Base-by-base conservation (phyloP, 2,888 invertebrate genomes). In the Ophion slaviceki region DNA sequence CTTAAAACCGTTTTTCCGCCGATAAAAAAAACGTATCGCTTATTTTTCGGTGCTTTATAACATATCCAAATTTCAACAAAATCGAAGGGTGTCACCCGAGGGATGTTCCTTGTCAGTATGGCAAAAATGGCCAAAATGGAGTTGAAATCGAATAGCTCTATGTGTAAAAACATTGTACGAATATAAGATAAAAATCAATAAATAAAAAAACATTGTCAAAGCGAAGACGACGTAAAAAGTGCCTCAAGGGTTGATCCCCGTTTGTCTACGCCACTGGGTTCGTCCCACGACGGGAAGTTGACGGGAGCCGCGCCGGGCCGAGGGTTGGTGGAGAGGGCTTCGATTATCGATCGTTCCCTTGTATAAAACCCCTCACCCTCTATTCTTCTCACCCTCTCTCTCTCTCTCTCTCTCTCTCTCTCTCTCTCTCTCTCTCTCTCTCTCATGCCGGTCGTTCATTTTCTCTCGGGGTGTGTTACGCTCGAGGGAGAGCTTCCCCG, bases 261-360 rank as follows among this genome's bases (percentile, higher is more conserved):
- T 59, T 72, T 57, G 17, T n/a, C 86, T 80, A 83, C 86, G 86
- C 86, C 86, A 77, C n/a, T 86, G 86, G 74, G 80, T 83, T 77
- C 86, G 85, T 82, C 80, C 80, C 80, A 77, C 83, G 83, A 83
- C 80, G 83, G 86, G 80, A 86, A 86, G 83, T 86, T 83, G 86
- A 80, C 83, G 85, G 80, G 79, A 75, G 81, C 76, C 80, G 75
- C 76, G 83, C 82, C 82, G 76, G 80, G 82, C 68, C 82, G 87
- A 84, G 86, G 81, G 81, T 74, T 68, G 80, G 85, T 84, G 87
- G 89, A 88, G 90, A 90, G 91, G 91, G 91, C 91, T 92, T 91
- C 90, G 92, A 93, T 92, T 93, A 93, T 93, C 93, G 93, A 93
- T 93, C 91, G 90, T 91, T 89, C 90, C 89, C 89, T 88, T 89